These are phyloP conservation scores for Zoanthus sansibaricus DNA, from an alignment of 92 coral and sea anemone genomes.

Conservation along the genomic window DNA sequence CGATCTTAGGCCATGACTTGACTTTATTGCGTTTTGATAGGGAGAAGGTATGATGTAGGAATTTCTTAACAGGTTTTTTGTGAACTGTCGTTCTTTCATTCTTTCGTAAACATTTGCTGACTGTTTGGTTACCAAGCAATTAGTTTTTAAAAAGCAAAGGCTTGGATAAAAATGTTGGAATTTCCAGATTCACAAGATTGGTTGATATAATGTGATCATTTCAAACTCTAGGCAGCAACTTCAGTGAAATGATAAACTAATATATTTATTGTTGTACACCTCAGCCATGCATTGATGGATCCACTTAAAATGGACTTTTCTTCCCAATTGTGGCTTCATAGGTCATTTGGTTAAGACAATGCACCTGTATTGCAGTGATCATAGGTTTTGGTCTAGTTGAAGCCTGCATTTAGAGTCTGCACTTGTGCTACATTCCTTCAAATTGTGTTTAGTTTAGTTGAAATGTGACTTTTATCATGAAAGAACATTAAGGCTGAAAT, in stretches of 20 bases:
- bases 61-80: not conserved
- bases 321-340: no score
- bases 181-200: not conserved
- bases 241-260: not conserved
- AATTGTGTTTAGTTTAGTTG: no score
- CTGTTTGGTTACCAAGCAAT: slow-evolving; percentile 43
- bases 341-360: no score
- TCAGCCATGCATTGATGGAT: no score
- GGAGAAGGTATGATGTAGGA: not conserved
- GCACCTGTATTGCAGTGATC: no score
- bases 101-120: not conserved
- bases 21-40: not conserved
- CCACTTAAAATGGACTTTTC: no score
- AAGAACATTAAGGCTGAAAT: no score
- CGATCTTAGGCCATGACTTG: not conserved
- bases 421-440: no score
- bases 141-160: not conserved
- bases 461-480: no score
- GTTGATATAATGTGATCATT: not conserved
- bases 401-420: no score
- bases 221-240: not conserved
- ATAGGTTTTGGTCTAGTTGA: no score
- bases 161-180: not conserved
- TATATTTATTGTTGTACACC: no score
- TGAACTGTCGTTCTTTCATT: not conserved